Base-by-base conservation (phyloP, 2,888 invertebrate genomes). In the Saturnia japonica region DNA sequence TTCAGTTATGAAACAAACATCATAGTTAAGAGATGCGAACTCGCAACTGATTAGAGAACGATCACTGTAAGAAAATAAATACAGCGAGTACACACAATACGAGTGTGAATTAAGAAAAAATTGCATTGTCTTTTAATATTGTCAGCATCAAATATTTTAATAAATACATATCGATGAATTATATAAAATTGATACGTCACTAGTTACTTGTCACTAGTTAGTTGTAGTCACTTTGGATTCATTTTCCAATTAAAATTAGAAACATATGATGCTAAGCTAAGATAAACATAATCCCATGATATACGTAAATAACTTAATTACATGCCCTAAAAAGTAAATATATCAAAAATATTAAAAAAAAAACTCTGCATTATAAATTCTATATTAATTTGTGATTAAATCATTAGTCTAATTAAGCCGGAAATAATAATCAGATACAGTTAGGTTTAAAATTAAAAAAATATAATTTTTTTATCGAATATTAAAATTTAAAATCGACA, bases 11-110 rank as follows among this genome's bases (percentile, higher is more conserved):
- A 54, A 54, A 22, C 9, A 54, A 54, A 9, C 3, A 78, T 74
- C 75, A 74, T 75, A 60, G 72, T 9, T 70, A 74, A 74, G 72
- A 75, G 78, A 74, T 80, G 78, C 74, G 75, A 75, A 75, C 73
- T 70, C 76, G 76, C 76, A 82, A 81, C 83, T 77, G 70, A 74
- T 70, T 64, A 64, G 64, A 40, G 19, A 64, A 34, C 64, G 19
- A n/a, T 64, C 64, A 11, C n/a, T 64, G 40, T 64, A 7, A 64
- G 64, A 64, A n/a, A 64, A 40, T 1, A 2, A 22, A 22, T 22
- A 22, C 19, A 1, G 11, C 2, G 8, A 43, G 14, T 43, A 43
- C 43, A 14, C 14, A 14, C 9, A 43, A 43, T 43, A 43, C 12
- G 4, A 14, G 14, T 43, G 43, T 43, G 43, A 4, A 60, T 60